Conservation (phyloP, 2,797 vertebrate genomes). For the Lerista edwardsae region DNA sequence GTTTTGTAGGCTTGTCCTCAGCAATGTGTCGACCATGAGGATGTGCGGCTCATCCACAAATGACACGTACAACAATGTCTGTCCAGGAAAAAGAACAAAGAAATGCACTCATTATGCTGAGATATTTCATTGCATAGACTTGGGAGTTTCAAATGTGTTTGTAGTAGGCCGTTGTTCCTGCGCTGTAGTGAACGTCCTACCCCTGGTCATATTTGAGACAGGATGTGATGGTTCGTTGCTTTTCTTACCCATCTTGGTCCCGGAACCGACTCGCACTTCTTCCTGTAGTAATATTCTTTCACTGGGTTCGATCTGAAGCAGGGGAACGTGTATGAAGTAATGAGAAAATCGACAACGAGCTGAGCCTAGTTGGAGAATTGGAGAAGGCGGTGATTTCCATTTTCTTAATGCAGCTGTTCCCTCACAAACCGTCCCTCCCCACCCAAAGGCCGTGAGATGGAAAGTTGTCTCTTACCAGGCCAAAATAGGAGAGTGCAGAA, state of each 20-base stretch:
- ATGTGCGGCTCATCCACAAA: slow-evolving; percentile 82
- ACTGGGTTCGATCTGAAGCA: slow-evolving; percentile 70
- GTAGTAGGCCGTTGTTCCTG: not conserved
- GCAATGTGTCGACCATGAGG: slow-evolving; percentile 75
- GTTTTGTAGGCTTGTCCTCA: slow-evolving; percentile 79
- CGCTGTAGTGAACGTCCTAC: not conserved
- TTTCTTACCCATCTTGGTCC: slow-evolving; percentile 77
- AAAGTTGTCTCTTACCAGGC: slow-evolving; percentile 79
- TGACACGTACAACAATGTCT: slow-evolving; percentile 83
- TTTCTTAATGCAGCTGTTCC: not conserved
- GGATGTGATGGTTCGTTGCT: not conserved
- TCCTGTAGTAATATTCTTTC: slow-evolving; percentile 79
- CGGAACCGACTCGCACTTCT: slow-evolving; percentile 79
- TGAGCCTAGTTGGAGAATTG: slow-evolving; percentile 74
- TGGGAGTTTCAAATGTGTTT: not conserved
- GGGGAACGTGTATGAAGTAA: slow-evolving; percentile 59
- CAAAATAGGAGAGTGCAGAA: slow-evolving; percentile 85
- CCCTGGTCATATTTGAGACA: not conserved
- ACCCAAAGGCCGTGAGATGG: not conserved
- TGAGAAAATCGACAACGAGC: slow-evolving; percentile 78
- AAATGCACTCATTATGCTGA: not conserved
- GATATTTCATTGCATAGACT: not conserved
- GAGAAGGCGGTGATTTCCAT: not conserved
- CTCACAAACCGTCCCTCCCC: not conserved
- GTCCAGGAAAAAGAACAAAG: slow-evolving; percentile 33